phyloP scores from a whole-genome alignment of 2,888 invertebrate species.

The Leucania comma region DNA sequence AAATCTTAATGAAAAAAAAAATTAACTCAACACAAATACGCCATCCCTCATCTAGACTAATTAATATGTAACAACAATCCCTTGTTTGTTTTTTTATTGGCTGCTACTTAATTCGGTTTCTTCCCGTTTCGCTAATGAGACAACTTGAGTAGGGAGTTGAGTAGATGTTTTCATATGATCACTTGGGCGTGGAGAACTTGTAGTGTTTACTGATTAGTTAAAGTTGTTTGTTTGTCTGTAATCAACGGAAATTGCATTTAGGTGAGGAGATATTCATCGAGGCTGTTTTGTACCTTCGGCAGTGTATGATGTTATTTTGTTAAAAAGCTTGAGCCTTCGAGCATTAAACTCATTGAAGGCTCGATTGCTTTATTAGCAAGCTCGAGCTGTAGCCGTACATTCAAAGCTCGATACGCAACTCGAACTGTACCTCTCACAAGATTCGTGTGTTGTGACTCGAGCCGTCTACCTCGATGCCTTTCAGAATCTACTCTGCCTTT shows the following conservation, averaged over 20 bases:
- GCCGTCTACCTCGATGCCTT: no score
- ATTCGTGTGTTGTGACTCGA: no score
- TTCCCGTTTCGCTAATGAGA: conserved; percentile 24
- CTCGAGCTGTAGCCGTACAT: no score
- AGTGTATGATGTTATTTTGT: neutral
- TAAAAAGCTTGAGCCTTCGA: no score
- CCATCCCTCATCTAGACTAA: no score
- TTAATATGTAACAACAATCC: neutral
- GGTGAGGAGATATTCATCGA: neutral
- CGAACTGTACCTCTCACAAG: no score
- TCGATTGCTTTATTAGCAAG: no score
- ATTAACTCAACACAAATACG: no score
- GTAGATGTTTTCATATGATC: conserved; percentile 44
- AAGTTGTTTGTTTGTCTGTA: conserved; percentile 16
- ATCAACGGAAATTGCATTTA: neutral
- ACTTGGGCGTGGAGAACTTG: conserved; percentile 16
- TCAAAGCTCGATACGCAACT: no score
- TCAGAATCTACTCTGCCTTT: no score
- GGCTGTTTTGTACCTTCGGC: conserved; percentile 2
- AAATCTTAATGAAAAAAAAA: no score
- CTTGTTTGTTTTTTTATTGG: conserved; percentile 31
- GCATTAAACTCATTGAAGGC: no score
- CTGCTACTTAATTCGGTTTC: conserved; percentile 26
- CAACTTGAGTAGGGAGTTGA: conserved; percentile 1
- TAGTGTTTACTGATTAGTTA: conserved; percentile 40